Base-by-base conservation (phyloP, 2,113 vertebrate genomes). In the Murina feae region DNA sequence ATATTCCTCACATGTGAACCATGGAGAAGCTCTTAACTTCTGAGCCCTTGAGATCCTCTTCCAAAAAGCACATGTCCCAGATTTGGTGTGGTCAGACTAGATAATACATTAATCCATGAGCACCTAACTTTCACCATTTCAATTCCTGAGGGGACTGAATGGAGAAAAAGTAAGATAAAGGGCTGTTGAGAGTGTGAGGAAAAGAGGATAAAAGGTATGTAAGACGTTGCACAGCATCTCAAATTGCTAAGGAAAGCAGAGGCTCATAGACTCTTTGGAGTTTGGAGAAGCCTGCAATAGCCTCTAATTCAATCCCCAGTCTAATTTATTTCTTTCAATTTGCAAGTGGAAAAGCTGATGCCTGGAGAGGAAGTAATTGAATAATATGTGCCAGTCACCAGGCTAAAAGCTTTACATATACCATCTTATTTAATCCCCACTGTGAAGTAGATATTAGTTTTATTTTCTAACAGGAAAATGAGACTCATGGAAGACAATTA, bases 241-340 rank as follows among this genome's bases (percentile, higher is more conserved):
- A 92, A 58, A 86, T 47, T 92, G 71, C 81, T 78, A 69, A 92
- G 65, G 66, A 89, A 96, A 84, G 28, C 76, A 68, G 42, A 82
- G 44, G 30, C 53, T 96, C 17, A 0, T 39, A 47, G 80, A 72
- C 1, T 69, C 49, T 42, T 75, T 78, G 69, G 76, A 91, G 53
- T 90, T 92, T 72, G 51, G 30, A 69, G 51, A 93, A 89, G 37
- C 25, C 44, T 94, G 51, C 1, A 68, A 86, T 55, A 58, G 49
- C 80, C 60, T 63, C 63, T 66, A 76, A 92, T 78, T 92, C 42
- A 82, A 49, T 88, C 85, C 21, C 47, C 37, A 18, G 39, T 82
- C 81, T 68, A 87, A 90, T 93, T 85, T 37, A 30, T 58, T 42
- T 93, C 71, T 86, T 53, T 92, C 20, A 39, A 30, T 69, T 85